A percentile compares a stretch with the other conserved stretches of the same genome.
phyloP scores from a whole-genome alignment of 2,797 vertebrate species.

The Momotus momota region DNA sequence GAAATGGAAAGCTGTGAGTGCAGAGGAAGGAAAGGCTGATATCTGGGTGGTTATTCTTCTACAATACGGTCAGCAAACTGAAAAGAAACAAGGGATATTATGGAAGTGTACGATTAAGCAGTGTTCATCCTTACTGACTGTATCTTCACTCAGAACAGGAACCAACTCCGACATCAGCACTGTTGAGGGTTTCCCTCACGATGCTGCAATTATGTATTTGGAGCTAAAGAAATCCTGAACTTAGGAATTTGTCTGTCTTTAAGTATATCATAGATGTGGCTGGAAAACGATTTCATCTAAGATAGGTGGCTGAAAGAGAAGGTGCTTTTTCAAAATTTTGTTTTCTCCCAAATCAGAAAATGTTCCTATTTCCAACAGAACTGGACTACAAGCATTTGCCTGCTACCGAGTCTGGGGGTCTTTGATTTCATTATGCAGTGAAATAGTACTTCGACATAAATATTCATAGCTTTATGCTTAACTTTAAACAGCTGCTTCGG shows the following conservation, averaged over 20 bases:
- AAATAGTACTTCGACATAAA: not conserved
- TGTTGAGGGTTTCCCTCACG: not conserved
- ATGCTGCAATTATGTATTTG: not conserved
- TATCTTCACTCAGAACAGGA: not conserved
- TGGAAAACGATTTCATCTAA: not conserved
- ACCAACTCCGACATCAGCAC: not conserved
- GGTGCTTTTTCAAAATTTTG: not conserved
- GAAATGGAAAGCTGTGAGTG: not conserved
- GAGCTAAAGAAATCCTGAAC: not conserved
- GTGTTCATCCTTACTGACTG: not conserved
- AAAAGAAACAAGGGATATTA: not conserved
- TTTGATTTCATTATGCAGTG: not conserved
- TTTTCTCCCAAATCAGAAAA: not conserved
- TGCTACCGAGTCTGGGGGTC: not conserved
- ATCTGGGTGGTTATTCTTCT: not conserved
- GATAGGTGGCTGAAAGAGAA: not conserved
- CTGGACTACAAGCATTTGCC: not conserved
- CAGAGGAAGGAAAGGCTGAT: not conserved
- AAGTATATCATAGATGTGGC: not conserved
- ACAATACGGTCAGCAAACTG: not conserved
- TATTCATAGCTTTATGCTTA: conserved; percentile 10
- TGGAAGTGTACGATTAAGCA: not conserved
- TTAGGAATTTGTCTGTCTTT: not conserved
- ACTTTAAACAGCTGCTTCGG: conserved; percentile 31
- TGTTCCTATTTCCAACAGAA: not conserved